Evolutionary conservation across 2,888 invertebrate genomes (phyloP).

Genomic region (Polyommatus iphigenia): DNA sequence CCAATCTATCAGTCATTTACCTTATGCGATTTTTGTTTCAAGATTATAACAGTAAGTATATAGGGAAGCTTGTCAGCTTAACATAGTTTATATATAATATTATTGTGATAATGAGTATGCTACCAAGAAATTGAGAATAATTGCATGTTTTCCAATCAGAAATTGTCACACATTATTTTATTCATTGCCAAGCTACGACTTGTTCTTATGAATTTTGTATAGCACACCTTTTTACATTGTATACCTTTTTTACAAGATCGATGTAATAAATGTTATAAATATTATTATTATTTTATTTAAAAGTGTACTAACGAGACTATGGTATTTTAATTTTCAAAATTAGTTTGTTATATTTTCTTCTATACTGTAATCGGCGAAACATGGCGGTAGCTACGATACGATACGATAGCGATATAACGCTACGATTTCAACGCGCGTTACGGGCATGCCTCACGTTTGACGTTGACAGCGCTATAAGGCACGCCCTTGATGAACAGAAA

Average conservation of each 20-base stretch:
- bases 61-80: too few relatives aligned
- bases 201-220: slow-evolving; percentile 11
- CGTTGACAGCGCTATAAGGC: too few relatives aligned
- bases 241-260: slow-evolving; percentile 13
- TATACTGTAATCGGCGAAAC: too few relatives aligned
- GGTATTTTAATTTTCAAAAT: too few relatives aligned
- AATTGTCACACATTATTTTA: not conserved
- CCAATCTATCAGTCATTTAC: too few relatives aligned
- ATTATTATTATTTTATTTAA: not conserved
- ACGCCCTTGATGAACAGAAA: too few relatives aligned
- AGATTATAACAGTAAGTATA: not conserved
- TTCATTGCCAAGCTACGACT: not conserved
- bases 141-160: not conserved
- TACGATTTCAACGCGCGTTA: too few relatives aligned
- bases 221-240: slow-evolving; percentile 7
- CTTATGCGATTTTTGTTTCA: not conserved
- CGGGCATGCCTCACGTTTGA: too few relatives aligned
- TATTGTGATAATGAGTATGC: not conserved
- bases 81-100: not conserved
- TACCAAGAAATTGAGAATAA: not conserved
- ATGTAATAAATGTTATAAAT: slow-evolving; percentile 14
- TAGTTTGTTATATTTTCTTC: too few relatives aligned
- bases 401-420: too few relatives aligned
- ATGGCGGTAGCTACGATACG: too few relatives aligned
- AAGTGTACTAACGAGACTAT: too few relatives aligned